phyloP scores from a whole-genome alignment of 2,888 invertebrate genomes.

The Nineta flava region DNA sequence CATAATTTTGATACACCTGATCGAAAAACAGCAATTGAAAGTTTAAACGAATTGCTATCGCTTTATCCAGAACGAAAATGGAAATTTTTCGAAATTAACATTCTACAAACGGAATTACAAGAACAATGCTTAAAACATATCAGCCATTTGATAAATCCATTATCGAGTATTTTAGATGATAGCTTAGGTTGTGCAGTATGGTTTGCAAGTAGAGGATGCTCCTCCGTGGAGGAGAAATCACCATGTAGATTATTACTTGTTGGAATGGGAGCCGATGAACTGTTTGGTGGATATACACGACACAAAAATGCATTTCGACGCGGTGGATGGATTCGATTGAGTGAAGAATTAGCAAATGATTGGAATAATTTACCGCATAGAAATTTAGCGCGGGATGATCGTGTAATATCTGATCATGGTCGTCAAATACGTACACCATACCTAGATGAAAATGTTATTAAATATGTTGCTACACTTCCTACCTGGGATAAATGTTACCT shows the following conservation, averaged over 20 bases:
- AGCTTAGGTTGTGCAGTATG: slow-evolving; percentile 91
- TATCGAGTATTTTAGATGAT: slow-evolving; percentile 82
- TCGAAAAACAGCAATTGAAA: slow-evolving; percentile 57
- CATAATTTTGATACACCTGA: slow-evolving; percentile 61
- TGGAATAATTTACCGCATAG: slow-evolving; percentile 73
- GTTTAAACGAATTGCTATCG: slow-evolving; percentile 47
- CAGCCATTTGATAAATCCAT: slow-evolving; percentile 68
- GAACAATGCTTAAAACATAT: slow-evolving; percentile 39
- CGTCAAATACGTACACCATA: slow-evolving; percentile 68
- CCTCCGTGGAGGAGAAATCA: slow-evolving; percentile 20
- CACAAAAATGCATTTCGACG: slow-evolving; percentile 60
- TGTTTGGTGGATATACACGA: slow-evolving; percentile 86
- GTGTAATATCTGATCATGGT: slow-evolving; percentile 81
- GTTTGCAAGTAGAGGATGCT: slow-evolving; percentile 74
- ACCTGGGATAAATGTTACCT: slow-evolving; percentile 52
- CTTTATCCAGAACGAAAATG: slow-evolving; percentile 61
- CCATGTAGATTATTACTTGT: slow-evolving; percentile 51
- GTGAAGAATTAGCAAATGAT: slow-evolving; percentile 46
- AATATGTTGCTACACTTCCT: slow-evolving; percentile 43
- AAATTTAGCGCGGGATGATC: slow-evolving; percentile 90
- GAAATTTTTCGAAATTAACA: slow-evolving; percentile 71
- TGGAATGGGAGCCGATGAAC: slow-evolving; percentile 95
- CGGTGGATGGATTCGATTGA: slow-evolving; percentile 33
- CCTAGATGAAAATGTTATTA: slow-evolving; percentile 53
- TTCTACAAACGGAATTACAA: slow-evolving; percentile 48